Evolutionary conservation across 2,113 vertebrate species (phyloP).

Genomic region (Hydrolagus affinis): DNA sequence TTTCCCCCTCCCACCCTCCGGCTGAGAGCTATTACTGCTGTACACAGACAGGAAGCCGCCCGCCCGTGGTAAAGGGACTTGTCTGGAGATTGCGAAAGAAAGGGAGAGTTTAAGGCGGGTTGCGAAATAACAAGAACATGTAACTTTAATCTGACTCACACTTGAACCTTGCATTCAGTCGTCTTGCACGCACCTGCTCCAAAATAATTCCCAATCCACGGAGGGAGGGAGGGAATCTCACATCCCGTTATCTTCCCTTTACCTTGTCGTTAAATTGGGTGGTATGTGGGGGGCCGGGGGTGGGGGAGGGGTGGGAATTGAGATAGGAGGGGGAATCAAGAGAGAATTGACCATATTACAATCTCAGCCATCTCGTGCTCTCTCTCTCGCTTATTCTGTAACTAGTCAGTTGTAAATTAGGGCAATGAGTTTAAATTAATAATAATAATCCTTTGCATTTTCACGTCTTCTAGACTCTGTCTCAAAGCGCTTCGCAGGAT

Average conservation of each 20-base stretch:
- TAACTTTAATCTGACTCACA: not conserved
- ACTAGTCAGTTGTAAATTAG: conserved; percentile 31
- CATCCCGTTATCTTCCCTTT: too few relatives aligned
- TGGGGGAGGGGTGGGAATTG: conserved; percentile 34
- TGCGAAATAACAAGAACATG: not conserved
- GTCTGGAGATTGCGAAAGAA: conserved; percentile 8
- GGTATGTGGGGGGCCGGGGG: too few relatives aligned
- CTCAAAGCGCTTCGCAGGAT: too few relatives aligned
- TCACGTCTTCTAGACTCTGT: too few relatives aligned
- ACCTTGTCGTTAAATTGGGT: not conserved
- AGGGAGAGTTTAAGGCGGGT: not conserved
- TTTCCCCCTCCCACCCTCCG: not conserved
- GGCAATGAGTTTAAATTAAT: not conserved
- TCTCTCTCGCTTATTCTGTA: conserved; percentile 21
- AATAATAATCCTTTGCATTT: too few relatives aligned
- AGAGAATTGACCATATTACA: conserved; percentile 20
- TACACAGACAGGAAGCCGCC: conserved; percentile 21
- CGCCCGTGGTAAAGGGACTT: not conserved
- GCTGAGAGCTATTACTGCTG: too few relatives aligned
- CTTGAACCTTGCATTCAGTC: conserved; percentile 9
- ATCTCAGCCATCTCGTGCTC: conserved; percentile 5
- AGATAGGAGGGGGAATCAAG: not conserved
- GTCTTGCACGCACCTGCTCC: not conserved
- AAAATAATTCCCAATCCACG: not conserved
- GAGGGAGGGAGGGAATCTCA: not conserved